Base-by-base conservation (phyloP, 2,888 invertebrate genomes). In the Tuberolachnus salignus region DNA sequence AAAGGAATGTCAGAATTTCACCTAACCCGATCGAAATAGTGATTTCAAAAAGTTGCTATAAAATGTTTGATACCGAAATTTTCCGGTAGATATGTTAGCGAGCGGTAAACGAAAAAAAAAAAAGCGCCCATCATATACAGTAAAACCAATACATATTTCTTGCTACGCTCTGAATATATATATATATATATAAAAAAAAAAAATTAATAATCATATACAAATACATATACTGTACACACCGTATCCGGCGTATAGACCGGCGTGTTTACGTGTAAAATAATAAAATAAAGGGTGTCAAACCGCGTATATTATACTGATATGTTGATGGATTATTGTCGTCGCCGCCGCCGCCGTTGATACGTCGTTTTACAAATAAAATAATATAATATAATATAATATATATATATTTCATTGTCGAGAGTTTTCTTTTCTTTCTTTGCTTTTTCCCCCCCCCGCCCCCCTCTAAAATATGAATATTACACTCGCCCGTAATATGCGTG, bases 271-370 rank as follows among this genome's bases (percentile, higher is more conserved):
- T 9, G 2, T 73, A 53, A 63, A 26, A 73, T 6, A 26, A 73
- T 6, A 6, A 6, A 34, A 34, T 6, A 44, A 63, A 72, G 73
- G 61, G 42, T 42, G 42, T 64, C 57, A 57, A n/a, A 57, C 34
- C 26, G 19, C 16, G 70, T 13, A 23, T 23, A 13, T 42, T 66
- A 9, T 34, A 21, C 46, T 55, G 21, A 4, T 34, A 3, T n/a
- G 74, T 74, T 66, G 74, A 74, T 64, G 55, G 74, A 74, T 74
- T 66, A 53, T 53, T 64, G 42, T 74, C 55, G 66, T 74, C 71
- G 70, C n/a, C 42, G 44, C 8, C 55, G 61, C 55, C 42, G 44
- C 34, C 34, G 34, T 64, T n/a, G 10, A 0, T 13, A 9, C 10
- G 14, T 46, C 51, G 67, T 11, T 34, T 53, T 44, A 16, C 19